Evolutionary conservation across 2,888 invertebrate genomes (phyloP).

Genomic region (Plebejus melissa): DNA sequence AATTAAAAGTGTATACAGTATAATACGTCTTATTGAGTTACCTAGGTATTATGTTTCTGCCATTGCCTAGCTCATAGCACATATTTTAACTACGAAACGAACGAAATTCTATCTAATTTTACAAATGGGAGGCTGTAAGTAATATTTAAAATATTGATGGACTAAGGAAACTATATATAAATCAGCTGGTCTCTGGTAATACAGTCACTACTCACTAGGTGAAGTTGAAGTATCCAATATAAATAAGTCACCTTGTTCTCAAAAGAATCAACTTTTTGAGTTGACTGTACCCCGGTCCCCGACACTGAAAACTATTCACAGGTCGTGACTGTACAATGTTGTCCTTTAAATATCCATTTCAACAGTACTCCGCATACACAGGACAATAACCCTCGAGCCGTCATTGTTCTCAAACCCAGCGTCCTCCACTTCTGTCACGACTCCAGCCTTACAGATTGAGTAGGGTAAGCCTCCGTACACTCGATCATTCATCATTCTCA

Average conservation of each 20-base stretch:
- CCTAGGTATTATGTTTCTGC: too few species aligned
- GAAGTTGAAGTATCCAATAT: too few species aligned
- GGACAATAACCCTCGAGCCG: conserved; percentile 12
- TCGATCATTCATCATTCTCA: neutral
- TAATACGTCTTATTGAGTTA: too few species aligned
- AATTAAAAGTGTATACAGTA: too few species aligned
- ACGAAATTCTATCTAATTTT: too few species aligned
- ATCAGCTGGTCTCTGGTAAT: too few species aligned
- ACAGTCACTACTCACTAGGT: too few species aligned
- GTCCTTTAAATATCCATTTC: conserved; percentile 7
- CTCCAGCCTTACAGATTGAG: conserved; percentile 1
- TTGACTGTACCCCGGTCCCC: neutral
- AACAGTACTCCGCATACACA: neutral
- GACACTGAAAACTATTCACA: neutral
- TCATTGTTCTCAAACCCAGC: conserved; percentile 6
- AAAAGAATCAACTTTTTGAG: neutral
- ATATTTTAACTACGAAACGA: too few species aligned
- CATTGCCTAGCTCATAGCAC: too few species aligned
- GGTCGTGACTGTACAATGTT: conserved; percentile 6
- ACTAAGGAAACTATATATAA: too few species aligned
- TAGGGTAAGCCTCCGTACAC: neutral
- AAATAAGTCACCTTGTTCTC: neutral
- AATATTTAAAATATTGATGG: too few species aligned
- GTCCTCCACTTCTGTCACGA: conserved; percentile 20
- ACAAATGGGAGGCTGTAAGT: too few species aligned